Conservation (phyloP, 2,797 vertebrate genomes). For the Typhlichthys eigenmanni region DNA sequence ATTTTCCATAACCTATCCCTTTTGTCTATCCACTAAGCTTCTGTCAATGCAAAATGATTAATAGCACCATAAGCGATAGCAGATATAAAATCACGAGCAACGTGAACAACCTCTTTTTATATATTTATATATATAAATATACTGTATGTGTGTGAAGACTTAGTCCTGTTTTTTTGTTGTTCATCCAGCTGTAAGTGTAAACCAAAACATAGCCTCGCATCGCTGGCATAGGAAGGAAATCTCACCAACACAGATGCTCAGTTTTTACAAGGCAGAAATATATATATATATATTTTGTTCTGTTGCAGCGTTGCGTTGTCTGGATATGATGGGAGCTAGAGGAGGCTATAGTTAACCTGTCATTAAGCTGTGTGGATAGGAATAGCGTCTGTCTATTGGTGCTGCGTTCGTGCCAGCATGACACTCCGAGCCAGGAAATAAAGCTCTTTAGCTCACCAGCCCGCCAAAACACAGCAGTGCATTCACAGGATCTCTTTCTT, state of each 20-base stretch:
- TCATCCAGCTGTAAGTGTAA: slow-evolving; percentile 20
- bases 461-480: neutral
- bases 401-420: neutral
- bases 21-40: slow-evolving; percentile 31
- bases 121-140: no score
- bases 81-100: slow-evolving; percentile 49
- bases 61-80: slow-evolving; percentile 45
- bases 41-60: slow-evolving; percentile 46
- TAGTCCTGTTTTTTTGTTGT: slow-evolving; percentile 26
- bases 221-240: neutral
- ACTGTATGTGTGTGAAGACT: slow-evolving; percentile 28
- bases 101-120: slow-evolving; percentile 46
- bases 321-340: neutral
- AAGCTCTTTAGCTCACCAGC: slow-evolving; percentile 14
- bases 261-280: slow-evolving; percentile 12
- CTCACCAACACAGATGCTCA: slow-evolving; percentile 14
- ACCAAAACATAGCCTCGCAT: slow-evolving; percentile 26
- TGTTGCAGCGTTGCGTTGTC: slow-evolving; percentile 9
- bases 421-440: slow-evolving; percentile 5
- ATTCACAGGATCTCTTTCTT: slow-evolving; percentile 9
- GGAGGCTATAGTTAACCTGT: slow-evolving; percentile 1
- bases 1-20: slow-evolving; percentile 39
- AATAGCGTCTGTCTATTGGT: neutral
- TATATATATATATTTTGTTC: neutral
- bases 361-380: slow-evolving; percentile 9